Evolutionary conservation across 2,797 vertebrate genomes (phyloP), one percentile per base, ranked within the genome.

Genomic region (Poeciliopsis gracilis): DNA sequence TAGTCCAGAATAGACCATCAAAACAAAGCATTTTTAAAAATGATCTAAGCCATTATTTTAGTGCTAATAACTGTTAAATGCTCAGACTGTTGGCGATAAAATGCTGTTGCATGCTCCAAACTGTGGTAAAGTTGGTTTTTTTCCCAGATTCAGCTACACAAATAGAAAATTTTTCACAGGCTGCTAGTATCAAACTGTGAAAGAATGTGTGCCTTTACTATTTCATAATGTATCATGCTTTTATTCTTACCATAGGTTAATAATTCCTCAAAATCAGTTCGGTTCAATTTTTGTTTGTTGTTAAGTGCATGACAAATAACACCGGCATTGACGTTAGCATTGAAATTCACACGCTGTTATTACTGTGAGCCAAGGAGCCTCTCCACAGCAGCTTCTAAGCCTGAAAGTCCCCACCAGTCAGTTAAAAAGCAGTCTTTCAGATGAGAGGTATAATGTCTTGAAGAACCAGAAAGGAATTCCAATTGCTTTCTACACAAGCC

Each of bases 391-490:
- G 38, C 20, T 69, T 69, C 41, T 69, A 69, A 69, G 41, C 11
- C 66, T 69, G 66, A 69, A 43, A 69, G 38, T 15, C 41, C 5
- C 12, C 66, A 69, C 25, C 41, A 69, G 66, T 69, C 66, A 23
- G 25, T 45, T 69, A 69, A 69, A 69, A 43, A 45, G 38, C 38
- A n/a, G 67, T n/a, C 41, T 43, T 45, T 45, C 38, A 69, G 41
- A 69, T 69, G 67, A 69, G 67, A 69, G 38, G 12, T 43, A 45
- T 69, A 45, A 69, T 69, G 67, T 69, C 67, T 69, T 69, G 25
- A 43, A 45, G 25, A 45, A 69, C 67, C 67, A 69, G 38, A 69
- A 69, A 45, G 67, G 41, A 69, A 69, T 69, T 69, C 67, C 41
- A 43, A 69, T 69, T 43, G 67, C 41, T 69, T 69, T 69, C 67